Evolutionary conservation across 2,888 invertebrate genomes (phyloP), one percentile per base, ranked within the genome.

Genomic region (Ophioninae sp.): DNA sequence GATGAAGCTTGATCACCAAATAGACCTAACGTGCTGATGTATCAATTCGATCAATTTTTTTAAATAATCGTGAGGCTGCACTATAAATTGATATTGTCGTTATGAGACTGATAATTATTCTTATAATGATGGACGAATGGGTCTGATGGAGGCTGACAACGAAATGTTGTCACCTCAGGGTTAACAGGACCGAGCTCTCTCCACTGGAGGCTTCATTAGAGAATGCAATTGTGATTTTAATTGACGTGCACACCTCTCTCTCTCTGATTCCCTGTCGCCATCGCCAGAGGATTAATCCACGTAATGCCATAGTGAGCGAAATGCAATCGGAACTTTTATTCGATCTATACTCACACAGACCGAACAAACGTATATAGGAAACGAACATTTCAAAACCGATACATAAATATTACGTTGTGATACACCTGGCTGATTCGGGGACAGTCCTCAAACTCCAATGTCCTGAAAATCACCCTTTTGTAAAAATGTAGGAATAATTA

Each of bases 271-370:
- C 63, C 71, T 65, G 59, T 64, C 64, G 44, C 74, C n/a, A 75
- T 84, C 77, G 82, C 68, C 17, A 86, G 72, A 83, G 20, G 80
- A 84, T 72, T 72, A 58, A 73, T 37, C 68, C 63, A 63, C 69
- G 13, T 67, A 51, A n/a, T 67, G 69, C 56, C 63, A 41, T 23
- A 37, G 67, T 37, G 23, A 41, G 56, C 61, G 13, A 51, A 56
- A 58, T 61, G 51, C 72, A 61, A 30, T 81, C 59, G 72, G 63
- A 78, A 73, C 61, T 72, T 73, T 82, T 67, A 58, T 65, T 78
- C 71, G 67, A 58, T 63, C 44, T 37, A 20, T 75, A 37, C 30
- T 44, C 13, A 59, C 39, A 13, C 39, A 59, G n/a, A 17, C 6
- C 39, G 17, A 37, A 37, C 17, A 51, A 17, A 51, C 5, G 51